These are phyloP conservation scores for Campoletis raptor DNA, from an alignment of 2,888 invertebrate genomes.

Conservation along the genomic window DNA sequence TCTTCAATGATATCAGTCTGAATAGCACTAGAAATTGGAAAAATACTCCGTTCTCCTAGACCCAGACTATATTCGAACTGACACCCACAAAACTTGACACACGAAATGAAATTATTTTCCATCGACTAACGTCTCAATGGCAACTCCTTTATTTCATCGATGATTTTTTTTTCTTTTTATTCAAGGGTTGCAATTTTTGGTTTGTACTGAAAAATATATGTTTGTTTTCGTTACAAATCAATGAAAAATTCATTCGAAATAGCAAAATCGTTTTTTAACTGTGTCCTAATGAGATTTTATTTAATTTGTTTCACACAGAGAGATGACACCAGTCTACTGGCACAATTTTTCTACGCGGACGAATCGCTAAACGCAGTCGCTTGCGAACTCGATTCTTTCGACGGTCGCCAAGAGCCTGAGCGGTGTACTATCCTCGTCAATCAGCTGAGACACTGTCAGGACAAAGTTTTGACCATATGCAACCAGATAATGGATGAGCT, in stretches of 20 bases:
- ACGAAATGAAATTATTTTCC: neutral
- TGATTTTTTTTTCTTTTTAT: neutral
- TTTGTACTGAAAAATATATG: neutral
- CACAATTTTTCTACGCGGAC: constrained; percentile 99
- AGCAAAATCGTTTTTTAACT: neutral
- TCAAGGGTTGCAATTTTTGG: neutral
- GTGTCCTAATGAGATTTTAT: neutral
- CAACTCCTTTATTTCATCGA: neutral
- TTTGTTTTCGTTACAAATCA: neutral
- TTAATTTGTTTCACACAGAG: constrained; percentile 87
- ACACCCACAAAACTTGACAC: neutral
- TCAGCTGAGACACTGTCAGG: constrained; percentile 97
- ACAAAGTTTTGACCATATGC: constrained; percentile 95
- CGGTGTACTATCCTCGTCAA: constrained; percentile 98
- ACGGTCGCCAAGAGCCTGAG: constrained; percentile 99
- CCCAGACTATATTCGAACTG: neutral
- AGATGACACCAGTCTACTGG: constrained; percentile 96
- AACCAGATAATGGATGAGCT: constrained; percentile 98
- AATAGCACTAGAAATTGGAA: constrained; percentile 44
- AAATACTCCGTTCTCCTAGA: constrained; percentile 34
- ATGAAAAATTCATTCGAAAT: neutral
- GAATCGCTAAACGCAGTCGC: constrained; percentile 98
- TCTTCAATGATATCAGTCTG: constrained; percentile 23
- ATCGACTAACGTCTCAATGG: neutral
- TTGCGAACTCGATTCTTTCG: constrained; percentile 98